Percentiles rank a stretch among this genome's conserved stretches.
Conservation (phyloP, 2,888 invertebrate species). For the Oscheius sp. region DNA sequence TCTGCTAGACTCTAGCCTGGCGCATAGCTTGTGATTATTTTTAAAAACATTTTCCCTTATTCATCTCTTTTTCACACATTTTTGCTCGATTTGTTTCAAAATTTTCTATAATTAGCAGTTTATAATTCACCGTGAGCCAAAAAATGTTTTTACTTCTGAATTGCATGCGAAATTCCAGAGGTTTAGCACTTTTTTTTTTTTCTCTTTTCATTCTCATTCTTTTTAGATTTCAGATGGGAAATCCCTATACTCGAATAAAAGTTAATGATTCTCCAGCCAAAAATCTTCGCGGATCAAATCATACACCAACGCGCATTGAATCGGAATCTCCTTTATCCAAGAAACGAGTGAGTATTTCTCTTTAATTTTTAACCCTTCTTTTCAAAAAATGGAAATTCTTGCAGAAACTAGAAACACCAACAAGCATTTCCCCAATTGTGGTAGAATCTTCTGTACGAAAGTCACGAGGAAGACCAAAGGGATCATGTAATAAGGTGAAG, state of each 20-base stretch:
- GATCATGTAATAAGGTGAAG: neutral
- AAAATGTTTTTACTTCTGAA: neutral
- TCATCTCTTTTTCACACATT: neutral
- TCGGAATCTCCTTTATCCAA: too few relatives aligned
- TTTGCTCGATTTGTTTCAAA: neutral
- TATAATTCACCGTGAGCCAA: neutral
- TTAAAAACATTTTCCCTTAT: too few relatives aligned
- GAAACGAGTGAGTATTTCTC: neutral
- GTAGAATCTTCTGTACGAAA: neutral
- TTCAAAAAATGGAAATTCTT: neutral
- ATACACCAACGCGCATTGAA: too few relatives aligned
- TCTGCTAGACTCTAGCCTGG: constrained; percentile 5
- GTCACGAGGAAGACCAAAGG: neutral
- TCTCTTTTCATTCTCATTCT: too few relatives aligned
- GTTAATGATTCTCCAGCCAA: too few relatives aligned
- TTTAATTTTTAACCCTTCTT: neutral
- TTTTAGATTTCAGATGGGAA: too few relatives aligned
- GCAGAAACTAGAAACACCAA: constrained; percentile 1
- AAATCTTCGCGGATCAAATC: too few relatives aligned
- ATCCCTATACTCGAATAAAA: too few relatives aligned
- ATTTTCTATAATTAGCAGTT: neutral
- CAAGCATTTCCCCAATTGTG: neutral
- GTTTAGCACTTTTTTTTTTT: too few relatives aligned
- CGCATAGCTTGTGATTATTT: neutral
- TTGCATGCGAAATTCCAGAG: too few relatives aligned